Evolutionary conservation across 2,797 vertebrate genomes (phyloP).

Genomic region (Adelosebastes latens): DNA sequence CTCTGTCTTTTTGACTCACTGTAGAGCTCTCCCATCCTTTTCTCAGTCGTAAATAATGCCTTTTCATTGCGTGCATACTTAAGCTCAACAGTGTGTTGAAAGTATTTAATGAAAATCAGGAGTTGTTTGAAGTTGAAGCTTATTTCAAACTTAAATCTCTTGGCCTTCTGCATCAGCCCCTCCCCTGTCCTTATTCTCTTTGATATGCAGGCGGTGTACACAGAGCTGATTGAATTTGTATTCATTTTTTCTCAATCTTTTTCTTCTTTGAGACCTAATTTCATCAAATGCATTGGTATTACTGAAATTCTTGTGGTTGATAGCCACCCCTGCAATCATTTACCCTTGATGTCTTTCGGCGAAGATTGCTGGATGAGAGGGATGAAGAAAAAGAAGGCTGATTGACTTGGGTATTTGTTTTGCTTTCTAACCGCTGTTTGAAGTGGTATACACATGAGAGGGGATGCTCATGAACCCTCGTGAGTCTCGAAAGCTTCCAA

Average conservation of each 20-base stretch:
- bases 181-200: constrained; percentile 39
- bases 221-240: constrained; percentile 54
- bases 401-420: constrained; percentile 60
- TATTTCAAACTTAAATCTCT: constrained; percentile 68
- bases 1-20: constrained; percentile 43
- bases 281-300: constrained; percentile 41
- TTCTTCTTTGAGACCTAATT: constrained; percentile 51
- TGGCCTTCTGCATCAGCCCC: constrained; percentile 46
- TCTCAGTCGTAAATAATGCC: constrained; percentile 79
- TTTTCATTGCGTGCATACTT: constrained; percentile 71
- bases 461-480: constrained; percentile 23
- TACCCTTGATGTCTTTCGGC: constrained; percentile 46
- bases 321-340: constrained; percentile 45
- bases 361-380: constrained; percentile 33
- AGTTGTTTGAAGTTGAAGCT: constrained; percentile 71
- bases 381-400: constrained; percentile 57
- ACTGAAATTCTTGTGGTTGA: constrained; percentile 34
- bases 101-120: constrained; percentile 70
- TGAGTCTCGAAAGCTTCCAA: constrained; percentile 12
- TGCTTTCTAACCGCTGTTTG: constrained; percentile 60
- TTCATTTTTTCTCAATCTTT: constrained; percentile 28
- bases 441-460: constrained; percentile 54
- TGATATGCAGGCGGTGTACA: constrained; percentile 65
- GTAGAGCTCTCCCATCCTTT: constrained; percentile 24
- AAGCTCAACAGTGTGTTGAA: constrained; percentile 58